A percentile compares a stretch with the other conserved stretches of the same genome.
Evolutionary conservation across 1,140 invertebrate genomes (phyloP).

Genomic region (Caenorhabditis latens): DNA sequence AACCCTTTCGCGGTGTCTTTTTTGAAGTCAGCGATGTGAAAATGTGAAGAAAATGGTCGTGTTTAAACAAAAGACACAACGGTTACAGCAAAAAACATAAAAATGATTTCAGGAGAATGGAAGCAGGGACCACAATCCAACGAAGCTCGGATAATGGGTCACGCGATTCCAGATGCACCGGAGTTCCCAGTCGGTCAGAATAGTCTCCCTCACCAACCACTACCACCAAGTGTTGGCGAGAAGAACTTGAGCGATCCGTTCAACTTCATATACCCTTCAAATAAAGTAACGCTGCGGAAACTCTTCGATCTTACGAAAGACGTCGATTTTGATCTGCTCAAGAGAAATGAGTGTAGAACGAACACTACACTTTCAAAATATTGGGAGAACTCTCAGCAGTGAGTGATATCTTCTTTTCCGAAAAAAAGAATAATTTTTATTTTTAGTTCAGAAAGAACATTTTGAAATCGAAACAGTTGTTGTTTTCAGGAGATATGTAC

Average conservation of each 20-base stretch:
- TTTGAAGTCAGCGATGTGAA: neutral
- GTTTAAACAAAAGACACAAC: no score
- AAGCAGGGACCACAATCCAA: conserved; percentile 51
- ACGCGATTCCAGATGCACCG: neutral
- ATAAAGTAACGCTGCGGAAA: conserved; percentile 69
- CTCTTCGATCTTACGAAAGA: conserved; percentile 67
- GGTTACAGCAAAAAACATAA: neutral
- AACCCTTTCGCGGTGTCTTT: neutral
- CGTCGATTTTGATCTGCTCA: conserved; percentile 65
- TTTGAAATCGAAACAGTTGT: neutral
- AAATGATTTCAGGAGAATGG: conserved; percentile 55
- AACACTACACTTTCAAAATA: conserved; percentile 73
- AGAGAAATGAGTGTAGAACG: conserved; percentile 65
- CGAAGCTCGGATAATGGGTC: conserved; percentile 19
- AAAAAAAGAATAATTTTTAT: no score
- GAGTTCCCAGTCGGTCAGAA: conserved; percentile 33
- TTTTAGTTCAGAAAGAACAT: neutral
- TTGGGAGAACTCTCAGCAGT: conserved; percentile 74
- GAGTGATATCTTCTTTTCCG: neutral
- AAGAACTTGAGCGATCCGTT: conserved; percentile 54
- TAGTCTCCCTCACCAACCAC: conserved; percentile 57
- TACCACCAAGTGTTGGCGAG: conserved; percentile 49
- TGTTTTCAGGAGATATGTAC: conserved; percentile 83
- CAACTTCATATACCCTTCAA: conserved; percentile 66
- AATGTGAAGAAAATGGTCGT: no score